Percentiles rank a stretch among this genome's conserved stretches.
Conservation (phyloP, 2,888 invertebrate genomes). For the Neoitamus cyanurus region DNA sequence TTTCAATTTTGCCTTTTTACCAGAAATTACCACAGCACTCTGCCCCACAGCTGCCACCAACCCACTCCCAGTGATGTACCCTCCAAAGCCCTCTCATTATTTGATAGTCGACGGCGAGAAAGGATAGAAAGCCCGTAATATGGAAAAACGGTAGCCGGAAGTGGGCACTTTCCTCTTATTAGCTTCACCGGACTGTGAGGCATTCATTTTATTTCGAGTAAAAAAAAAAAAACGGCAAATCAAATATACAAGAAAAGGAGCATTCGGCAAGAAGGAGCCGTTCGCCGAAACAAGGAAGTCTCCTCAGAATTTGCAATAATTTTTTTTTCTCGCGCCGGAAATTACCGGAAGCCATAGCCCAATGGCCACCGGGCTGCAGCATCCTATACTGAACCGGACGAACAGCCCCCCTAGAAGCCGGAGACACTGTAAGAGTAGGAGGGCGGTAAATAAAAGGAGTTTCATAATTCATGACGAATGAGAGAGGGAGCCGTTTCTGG, state of each 20-base stretch:
- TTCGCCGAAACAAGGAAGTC: slow-evolving; percentile 7
- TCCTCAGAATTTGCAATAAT: not conserved
- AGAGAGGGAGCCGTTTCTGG: not conserved
- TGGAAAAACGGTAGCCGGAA: slow-evolving; percentile 25
- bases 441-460: not conserved
- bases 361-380: not conserved
- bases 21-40: not conserved
- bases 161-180: slow-evolving; percentile 28
- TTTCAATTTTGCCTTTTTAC: slow-evolving; percentile 23
- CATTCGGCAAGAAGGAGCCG: not conserved
- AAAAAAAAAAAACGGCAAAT: not conserved
- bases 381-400: not conserved
- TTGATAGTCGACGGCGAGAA: not conserved
- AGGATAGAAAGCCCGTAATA: slow-evolving; percentile 4
- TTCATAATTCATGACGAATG: slow-evolving; percentile 18
- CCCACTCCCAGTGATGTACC: not conserved
- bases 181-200: slow-evolving; percentile 1
- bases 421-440: not conserved
- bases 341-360: not conserved
- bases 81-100: not conserved
- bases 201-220: not conserved
- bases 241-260: slow-evolving; percentile 6
- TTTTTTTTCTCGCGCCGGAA: not conserved
- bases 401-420: not conserved
- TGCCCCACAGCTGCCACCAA: not conserved